A percentile compares a stretch with the other conserved stretches of the same genome.
These are phyloP conservation scores for Plectus sambesii DNA, from an alignment of 1,140 invertebrate genomes.

Conservation along the genomic window DNA sequence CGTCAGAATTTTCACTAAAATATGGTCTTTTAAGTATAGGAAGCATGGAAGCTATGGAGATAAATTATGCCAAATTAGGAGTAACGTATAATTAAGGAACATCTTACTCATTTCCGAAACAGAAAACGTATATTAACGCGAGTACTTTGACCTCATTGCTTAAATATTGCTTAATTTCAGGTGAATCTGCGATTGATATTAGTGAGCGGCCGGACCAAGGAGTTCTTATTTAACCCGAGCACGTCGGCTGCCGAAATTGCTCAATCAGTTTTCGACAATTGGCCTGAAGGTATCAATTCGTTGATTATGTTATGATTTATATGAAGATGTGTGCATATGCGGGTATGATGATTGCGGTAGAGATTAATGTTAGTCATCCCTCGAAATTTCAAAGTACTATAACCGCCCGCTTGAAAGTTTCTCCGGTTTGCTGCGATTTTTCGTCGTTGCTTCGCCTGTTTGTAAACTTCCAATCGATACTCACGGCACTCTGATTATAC, in stretches of 20 bases:
- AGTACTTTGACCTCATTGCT: too few species aligned
- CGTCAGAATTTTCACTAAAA: too few species aligned
- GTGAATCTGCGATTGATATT: constrained; percentile 92
- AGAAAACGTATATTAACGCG: too few species aligned
- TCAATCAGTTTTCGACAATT: constrained; percentile 94
- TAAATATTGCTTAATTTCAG: too few species aligned
- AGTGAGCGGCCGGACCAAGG: constrained; percentile 95
- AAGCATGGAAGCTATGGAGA: too few species aligned
- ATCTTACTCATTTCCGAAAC: too few species aligned
- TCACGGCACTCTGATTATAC: too few species aligned
- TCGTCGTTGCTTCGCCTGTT: constrained; percentile 16
- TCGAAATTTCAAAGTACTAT: not conserved
- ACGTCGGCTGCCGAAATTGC: constrained; percentile 96
- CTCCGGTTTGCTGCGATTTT: too few species aligned
- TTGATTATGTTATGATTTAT: constrained; percentile 9
- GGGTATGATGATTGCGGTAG: constrained; percentile 56
- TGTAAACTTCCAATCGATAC: constrained; percentile 17
- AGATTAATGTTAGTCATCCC: constrained; percentile 30
- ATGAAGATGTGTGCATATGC: not conserved
- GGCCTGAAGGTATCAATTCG: constrained; percentile 60
- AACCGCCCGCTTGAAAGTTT: too few species aligned
- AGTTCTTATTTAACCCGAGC: constrained; percentile 88
- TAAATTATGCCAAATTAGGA: too few species aligned
- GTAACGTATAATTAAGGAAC: too few species aligned
- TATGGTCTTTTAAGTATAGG: too few species aligned